A percentile compares a stretch with the other conserved stretches of the same genome.
Conservation (phyloP, 2,888 invertebrate species). For the Amphipyra berbera region DNA sequence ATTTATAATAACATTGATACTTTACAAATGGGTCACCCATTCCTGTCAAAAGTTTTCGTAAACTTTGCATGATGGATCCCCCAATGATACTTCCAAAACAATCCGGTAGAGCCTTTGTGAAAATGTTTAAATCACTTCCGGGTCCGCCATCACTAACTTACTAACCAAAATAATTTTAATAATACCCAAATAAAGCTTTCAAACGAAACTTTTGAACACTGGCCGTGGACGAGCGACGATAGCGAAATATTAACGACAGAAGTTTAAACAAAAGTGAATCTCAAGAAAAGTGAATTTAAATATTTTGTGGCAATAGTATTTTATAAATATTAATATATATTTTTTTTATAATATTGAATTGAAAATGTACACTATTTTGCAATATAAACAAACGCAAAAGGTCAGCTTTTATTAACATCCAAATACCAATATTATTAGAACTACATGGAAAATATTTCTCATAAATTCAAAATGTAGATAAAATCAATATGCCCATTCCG, state of each 20-base stretch:
- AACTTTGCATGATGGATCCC: conserved; percentile 15
- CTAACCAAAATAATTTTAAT: not conserved
- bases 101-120: conserved; percentile 9
- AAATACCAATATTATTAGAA: conserved; percentile 5
- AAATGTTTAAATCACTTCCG: conserved; percentile 23
- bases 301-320: too few species aligned
- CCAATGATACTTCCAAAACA: conserved; percentile 14
- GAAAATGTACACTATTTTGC: conserved; percentile 17
- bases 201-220: conserved; percentile 2
- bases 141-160: conserved; percentile 2
- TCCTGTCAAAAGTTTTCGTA: not conserved
- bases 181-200: conserved; percentile 7
- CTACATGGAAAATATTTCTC: not conserved
- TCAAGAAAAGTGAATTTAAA: conserved; percentile 21
- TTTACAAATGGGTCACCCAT: not conserved
- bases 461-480: not conserved
- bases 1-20: not conserved
- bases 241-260: conserved; percentile 14
- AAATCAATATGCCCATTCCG: not conserved
- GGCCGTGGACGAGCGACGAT: not conserved
- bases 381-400: conserved; percentile 25
- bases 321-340: conserved; percentile 2
- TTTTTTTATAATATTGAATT: conserved; percentile 9
- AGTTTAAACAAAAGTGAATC: conserved; percentile 19
- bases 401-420: conserved; percentile 13